Evolutionary conservation across 2,888 invertebrate species (phyloP).

Genomic region (Pseudococcus jackbeardsleyi): DNA sequence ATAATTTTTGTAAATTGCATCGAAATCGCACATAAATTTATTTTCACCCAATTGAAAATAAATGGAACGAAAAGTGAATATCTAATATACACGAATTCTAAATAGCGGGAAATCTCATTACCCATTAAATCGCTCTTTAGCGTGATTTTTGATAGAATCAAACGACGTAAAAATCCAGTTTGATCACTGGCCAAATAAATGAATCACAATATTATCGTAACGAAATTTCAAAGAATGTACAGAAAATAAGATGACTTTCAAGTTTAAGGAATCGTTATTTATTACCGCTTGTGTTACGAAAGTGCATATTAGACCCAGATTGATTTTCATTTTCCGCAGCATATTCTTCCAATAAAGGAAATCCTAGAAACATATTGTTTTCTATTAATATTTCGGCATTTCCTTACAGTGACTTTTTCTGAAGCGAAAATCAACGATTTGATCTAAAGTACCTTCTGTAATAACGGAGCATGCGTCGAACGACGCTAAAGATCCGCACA

Average conservation of each 20-base stretch:
- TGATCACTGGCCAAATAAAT: no score
- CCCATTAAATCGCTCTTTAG: no score
- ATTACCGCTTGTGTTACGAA: not conserved
- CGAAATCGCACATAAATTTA: no score
- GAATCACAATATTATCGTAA: not conserved
- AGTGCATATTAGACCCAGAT: not conserved
- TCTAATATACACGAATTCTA: no score
- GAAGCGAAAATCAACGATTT: not conserved
- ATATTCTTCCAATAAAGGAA: slow-evolving; percentile 34
- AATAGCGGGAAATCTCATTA: no score
- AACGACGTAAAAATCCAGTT: no score
- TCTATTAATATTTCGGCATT: no score
- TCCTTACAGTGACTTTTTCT: not conserved
- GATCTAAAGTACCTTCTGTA: slow-evolving; percentile 72
- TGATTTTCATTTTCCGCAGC: slow-evolving; percentile 31
- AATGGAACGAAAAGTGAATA: no score
- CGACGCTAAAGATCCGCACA: slow-evolving; percentile 74
- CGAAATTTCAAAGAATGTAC: not conserved
- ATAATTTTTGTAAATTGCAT: no score
- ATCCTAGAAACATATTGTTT: not conserved
- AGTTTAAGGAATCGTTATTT: not conserved
- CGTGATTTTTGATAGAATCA: no score
- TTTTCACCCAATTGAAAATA: not conserved
- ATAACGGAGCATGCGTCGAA: slow-evolving; percentile 72
- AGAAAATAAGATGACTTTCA: not conserved